Conservation (phyloP, 1,140 invertebrate species). For the Diachasma alloeum region DNA sequence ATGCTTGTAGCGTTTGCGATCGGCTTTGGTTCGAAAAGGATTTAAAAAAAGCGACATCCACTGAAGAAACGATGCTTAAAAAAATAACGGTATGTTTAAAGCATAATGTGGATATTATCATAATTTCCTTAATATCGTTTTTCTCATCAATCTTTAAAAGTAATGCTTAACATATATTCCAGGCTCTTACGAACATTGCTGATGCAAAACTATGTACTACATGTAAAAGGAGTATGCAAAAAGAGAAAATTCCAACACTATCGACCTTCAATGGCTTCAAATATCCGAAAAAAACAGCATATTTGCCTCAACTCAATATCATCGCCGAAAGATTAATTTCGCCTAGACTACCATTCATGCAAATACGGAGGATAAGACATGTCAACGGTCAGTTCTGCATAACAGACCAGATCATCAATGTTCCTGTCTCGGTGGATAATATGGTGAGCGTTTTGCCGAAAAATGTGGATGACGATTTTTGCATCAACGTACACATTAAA, state of each 20-base stretch:
- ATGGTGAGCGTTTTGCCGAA: slow-evolving; percentile 3
- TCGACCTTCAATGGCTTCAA: slow-evolving; percentile 12
- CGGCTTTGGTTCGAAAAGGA: slow-evolving; percentile 12
- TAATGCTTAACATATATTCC: not conserved
- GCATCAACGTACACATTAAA: slow-evolving; percentile 15
- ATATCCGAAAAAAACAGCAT: slow-evolving; percentile 13
- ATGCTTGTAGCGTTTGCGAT: slow-evolving; percentile 8
- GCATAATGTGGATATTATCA: not conserved
- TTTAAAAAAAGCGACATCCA: not conserved
- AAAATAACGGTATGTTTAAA: not conserved
- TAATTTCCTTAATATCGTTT: not conserved
- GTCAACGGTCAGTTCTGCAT: slow-evolving; percentile 9
- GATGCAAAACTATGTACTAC: not conserved
- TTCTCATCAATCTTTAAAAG: not conserved
- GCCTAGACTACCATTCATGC: slow-evolving; percentile 13
- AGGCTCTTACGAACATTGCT: not conserved
- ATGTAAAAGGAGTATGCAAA: not conserved
- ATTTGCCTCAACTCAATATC: slow-evolving; percentile 2
- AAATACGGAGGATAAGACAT: slow-evolving; percentile 14
- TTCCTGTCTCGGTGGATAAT: slow-evolving; percentile 7
- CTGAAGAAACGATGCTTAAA: not conserved
- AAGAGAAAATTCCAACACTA: not conserved
- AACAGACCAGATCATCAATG: slow-evolving; percentile 14
- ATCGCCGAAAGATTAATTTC: slow-evolving; percentile 13
- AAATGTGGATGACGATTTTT: not conserved